phyloP scores from a whole-genome alignment of 2,113 vertebrate genomes.

The Promerops cafer region DNA sequence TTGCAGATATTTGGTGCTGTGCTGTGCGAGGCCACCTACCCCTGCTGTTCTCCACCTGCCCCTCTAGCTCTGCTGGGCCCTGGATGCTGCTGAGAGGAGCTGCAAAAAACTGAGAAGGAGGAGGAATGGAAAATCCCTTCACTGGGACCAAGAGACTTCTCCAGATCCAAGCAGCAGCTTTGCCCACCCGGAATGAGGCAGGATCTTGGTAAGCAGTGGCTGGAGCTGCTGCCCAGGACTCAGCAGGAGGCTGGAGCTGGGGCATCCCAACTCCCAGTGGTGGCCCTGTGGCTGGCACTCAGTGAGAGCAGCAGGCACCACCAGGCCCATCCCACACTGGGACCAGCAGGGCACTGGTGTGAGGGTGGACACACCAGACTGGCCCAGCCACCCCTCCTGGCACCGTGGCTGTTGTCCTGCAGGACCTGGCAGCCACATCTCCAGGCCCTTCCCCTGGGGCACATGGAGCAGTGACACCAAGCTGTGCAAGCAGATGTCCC shows the following conservation, averaged over 20 bases:
- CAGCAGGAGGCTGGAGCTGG: neutral
- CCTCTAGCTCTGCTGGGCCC: neutral
- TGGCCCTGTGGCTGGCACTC: neutral
- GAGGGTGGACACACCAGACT: neutral
- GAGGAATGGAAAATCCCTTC: neutral
- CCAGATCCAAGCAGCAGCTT: neutral
- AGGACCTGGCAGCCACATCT: neutral
- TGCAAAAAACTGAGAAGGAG: neutral
- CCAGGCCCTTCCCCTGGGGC: neutral
- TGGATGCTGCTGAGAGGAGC: neutral
- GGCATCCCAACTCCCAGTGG: neutral
- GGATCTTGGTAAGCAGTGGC: neutral
- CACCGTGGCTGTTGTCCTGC: accelerated
- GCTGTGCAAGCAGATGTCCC: neutral
- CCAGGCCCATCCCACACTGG: accelerated
- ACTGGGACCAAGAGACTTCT: neutral
- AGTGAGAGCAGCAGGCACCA: neutral
- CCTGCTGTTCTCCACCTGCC: accelerated
- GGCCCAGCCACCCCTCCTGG: neutral
- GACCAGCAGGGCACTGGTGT: neutral
- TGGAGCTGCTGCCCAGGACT: neutral
- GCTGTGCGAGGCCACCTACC: no score
- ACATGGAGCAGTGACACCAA: neutral
- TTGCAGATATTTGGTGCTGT: neutral
- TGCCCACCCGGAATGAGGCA: neutral